Evolutionary conservation across 2,888 invertebrate species (phyloP), one percentile per base, ranked within the genome.

Genomic region (Caenorhabditis zanzibari): DNA sequence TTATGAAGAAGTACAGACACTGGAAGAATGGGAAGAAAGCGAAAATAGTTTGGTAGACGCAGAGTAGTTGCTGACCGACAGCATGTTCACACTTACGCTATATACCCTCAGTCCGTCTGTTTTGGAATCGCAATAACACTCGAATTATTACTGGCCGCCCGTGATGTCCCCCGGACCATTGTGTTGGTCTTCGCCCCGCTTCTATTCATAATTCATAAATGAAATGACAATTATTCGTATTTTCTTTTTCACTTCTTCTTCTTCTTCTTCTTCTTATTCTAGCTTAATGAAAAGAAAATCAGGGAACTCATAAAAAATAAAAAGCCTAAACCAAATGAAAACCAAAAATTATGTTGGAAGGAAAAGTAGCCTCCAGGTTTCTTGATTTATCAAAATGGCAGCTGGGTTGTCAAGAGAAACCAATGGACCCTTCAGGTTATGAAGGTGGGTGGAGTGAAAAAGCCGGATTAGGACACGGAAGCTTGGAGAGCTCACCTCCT

Each of bases 91-190:
- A 69, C 77, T 77, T 63, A 61, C 61, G 59, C 75, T 75, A 75
- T 58, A 75, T 75, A 66, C 75, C 72, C 59, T 49, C 58, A 32
- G 7, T 59, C 54, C 6, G 47, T 61, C 49, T 59, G 69, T 76
- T 76, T 63, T 69, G 79, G 61, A 79, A 79, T 71, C 54, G 71
- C 71, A 79, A 79, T 79, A 79, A 79, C 79, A 79, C 79, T 79
- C 79, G 79, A 79, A 56, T 69, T 77, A 69, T 79, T 71, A 79
- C 77, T 41, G 52, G 35, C 64, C 44, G 35, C 47, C 64, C 41
- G 52, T 59, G 76, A 69, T 76, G 77, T 69, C 32, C 71, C 75
- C 35, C 26, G 59, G 66, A 35, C 76, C 71, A 79, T 79, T 79
- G 79, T 79, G 79, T 79, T 77, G 47, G 41, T 22, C 28, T 28